These are phyloP conservation scores for Boulengeromyrus knoepffleri DNA, from an alignment of 2,113 vertebrate species.

Conservation along the genomic window DNA sequence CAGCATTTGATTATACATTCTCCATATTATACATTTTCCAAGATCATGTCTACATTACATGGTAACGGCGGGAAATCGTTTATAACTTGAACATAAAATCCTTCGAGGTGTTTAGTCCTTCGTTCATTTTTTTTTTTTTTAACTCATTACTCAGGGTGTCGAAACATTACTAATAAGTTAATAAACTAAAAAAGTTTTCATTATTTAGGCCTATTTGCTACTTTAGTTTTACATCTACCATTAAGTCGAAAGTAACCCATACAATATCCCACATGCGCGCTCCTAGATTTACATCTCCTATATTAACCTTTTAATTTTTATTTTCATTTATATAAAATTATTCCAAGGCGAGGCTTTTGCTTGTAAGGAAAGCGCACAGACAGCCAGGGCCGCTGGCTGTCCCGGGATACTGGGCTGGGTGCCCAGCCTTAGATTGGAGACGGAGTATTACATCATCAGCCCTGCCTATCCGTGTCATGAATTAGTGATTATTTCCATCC, in stretches of 20 bases:
- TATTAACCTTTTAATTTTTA: neutral
- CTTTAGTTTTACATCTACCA: neutral
- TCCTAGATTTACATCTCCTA: neutral
- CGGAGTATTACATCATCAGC: constrained; percentile 41
- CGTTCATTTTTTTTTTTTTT: neutral
- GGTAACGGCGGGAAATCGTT: neutral
- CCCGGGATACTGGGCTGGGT: neutral
- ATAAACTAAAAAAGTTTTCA: neutral
- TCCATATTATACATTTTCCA: neutral
- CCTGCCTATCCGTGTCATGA: constrained; percentile 24
- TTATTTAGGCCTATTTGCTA: neutral
- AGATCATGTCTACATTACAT: neutral
- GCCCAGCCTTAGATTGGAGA: neutral
- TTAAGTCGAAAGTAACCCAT: neutral
- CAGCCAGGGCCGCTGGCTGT: neutral
- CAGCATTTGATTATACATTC: neutral
- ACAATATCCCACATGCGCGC: neutral
- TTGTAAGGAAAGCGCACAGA: neutral
- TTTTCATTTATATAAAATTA: neutral
- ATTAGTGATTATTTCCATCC: constrained; percentile 21
- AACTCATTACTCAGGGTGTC: neutral
- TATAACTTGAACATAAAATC: neutral
- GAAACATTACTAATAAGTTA: neutral
- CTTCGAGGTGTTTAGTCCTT: neutral
- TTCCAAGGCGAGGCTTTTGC: neutral